These are phyloP conservation scores for Eulithis prunata DNA, from an alignment of 2,888 invertebrate species.

Conservation along the genomic window DNA sequence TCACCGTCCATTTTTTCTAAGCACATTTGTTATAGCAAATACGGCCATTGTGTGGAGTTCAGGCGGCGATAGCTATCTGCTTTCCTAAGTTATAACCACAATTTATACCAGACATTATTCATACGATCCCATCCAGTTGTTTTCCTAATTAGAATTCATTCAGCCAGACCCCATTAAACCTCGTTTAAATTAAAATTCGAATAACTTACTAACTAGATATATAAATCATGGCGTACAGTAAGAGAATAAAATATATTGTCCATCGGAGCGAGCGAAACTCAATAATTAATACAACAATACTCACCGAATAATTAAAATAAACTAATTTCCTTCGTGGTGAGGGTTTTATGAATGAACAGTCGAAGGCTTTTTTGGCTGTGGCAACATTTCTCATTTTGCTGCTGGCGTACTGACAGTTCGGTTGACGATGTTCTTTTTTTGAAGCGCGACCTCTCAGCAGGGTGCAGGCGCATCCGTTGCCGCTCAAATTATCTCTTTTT, in stretches of 20 bases:
- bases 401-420: constrained; percentile 74
- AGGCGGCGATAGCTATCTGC: constrained; percentile 51
- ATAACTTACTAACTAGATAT: constrained; percentile 84
- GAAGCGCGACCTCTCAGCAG: constrained; percentile 76
- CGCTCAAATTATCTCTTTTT: constrained; percentile 76
- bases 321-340: constrained; percentile 76
- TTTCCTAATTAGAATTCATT: constrained; percentile 84
- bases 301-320: constrained; percentile 82
- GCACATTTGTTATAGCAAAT: constrained; percentile 75
- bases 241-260: constrained; percentile 84
- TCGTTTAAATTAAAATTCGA: constrained; percentile 83
- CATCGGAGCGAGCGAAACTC: constrained; percentile 59
- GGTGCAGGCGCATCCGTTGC: constrained; percentile 71
- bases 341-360: constrained; percentile 78
- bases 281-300: constrained; percentile 82
- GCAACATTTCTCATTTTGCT: constrained; percentile 79
- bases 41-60: constrained; percentile 70
- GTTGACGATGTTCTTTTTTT: constrained; percentile 77
- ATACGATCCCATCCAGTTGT: constrained; percentile 71
- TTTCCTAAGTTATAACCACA: constrained; percentile 75
- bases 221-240: constrained; percentile 78
- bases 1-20: constrained; percentile 70
- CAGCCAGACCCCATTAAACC: constrained; percentile 81
- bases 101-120: constrained; percentile 82
- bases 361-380: constrained; percentile 64